A percentile compares a stretch with the other conserved stretches of the same genome.
These are phyloP conservation scores for Zaprionus camerounensis DNA, from an alignment of 1,140 invertebrate genomes.

Conservation along the genomic window DNA sequence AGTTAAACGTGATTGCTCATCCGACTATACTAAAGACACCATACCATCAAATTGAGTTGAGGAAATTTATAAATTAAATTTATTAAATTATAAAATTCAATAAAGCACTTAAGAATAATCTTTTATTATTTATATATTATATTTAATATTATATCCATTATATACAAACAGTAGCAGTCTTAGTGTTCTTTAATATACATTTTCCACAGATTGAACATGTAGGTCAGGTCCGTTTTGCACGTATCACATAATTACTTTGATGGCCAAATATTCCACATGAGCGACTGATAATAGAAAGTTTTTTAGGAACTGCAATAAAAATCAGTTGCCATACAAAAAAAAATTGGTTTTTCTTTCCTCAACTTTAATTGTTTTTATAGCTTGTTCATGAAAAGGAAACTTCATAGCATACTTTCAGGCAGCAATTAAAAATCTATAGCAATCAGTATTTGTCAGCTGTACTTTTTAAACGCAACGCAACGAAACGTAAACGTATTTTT, in stretches of 20 bases:
- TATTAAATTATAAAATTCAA: too few species aligned
- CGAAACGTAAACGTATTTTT: neutral
- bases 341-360: neutral
- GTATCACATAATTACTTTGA: neutral
- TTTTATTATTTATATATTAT: too few species aligned
- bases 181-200: neutral
- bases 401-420: constrained; percentile 55
- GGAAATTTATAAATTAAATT: too few species aligned
- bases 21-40: neutral
- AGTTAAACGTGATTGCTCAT: neutral
- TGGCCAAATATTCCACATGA: neutral
- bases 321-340: neutral
- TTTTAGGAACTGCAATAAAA: constrained; percentile 10
- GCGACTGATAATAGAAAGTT: neutral
- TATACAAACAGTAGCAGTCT: too few species aligned
- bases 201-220: neutral
- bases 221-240: neutral
- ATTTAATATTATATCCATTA: too few species aligned
- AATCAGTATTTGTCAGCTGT: neutral
- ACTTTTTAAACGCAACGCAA: constrained; percentile 4
- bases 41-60: too few species aligned
- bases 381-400: neutral
- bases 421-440: constrained; percentile 12
- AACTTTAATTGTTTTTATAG: neutral
- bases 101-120: too few species aligned